Evolutionary conservation across 2,888 invertebrate genomes (phyloP).

Genomic region (Rhamphomyia laevipes): DNA sequence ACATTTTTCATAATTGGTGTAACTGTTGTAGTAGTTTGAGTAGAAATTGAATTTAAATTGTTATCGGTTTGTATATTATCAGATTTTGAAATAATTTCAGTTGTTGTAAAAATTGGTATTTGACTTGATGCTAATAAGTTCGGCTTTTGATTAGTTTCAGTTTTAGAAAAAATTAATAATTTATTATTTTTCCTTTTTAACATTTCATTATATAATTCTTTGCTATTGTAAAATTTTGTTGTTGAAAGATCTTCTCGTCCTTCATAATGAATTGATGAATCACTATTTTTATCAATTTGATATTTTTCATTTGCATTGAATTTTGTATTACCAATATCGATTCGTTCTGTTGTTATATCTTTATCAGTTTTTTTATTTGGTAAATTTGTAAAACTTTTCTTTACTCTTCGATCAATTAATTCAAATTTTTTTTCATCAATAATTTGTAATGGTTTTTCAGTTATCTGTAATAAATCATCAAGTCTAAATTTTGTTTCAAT

Average conservation of each 20-base stretch:
- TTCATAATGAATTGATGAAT: constrained; percentile 6
- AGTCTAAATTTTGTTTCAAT: constrained; percentile 34
- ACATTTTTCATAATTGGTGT: no score
- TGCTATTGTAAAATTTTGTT: constrained; percentile 38
- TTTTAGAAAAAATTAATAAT: no score
- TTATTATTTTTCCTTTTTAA: constrained; percentile 10
- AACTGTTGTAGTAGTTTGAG: no score
- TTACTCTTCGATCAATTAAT: constrained; percentile 35
- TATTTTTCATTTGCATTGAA: constrained; percentile 26
- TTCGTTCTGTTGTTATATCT: constrained; percentile 26
- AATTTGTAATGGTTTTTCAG: neutral
- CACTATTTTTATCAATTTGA: constrained; percentile 1
- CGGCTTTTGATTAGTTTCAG: no score
- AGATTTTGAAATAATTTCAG: no score
- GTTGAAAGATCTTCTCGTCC: constrained; percentile 35
- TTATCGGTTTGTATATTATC: no score
- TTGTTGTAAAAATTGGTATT: no score
- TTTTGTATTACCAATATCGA: constrained; percentile 35
- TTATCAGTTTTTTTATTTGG: constrained; percentile 8
- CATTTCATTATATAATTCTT: constrained; percentile 36
- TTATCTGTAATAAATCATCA: constrained; percentile 22
- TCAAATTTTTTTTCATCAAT: constrained; percentile 12
- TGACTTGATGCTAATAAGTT: no score
- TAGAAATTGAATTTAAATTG: no score
- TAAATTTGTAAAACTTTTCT: constrained; percentile 29